Percentiles rank a stretch among this genome's conserved stretches.
These are phyloP conservation scores for Xestobium rufovillosum DNA, from an alignment of 2,888 invertebrate genomes.

Conservation along the genomic window DNA sequence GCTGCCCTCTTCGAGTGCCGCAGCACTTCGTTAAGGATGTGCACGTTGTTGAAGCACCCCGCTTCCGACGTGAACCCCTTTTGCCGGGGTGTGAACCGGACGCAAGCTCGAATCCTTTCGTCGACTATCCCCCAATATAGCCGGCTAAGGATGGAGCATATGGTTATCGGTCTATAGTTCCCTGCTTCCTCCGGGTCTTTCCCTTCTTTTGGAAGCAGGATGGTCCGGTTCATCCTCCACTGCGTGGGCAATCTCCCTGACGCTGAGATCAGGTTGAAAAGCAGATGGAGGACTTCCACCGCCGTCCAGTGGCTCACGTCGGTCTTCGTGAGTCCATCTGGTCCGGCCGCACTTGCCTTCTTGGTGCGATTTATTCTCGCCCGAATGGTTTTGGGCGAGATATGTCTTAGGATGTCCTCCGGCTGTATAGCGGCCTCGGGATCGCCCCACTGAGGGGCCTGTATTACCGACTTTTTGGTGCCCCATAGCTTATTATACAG, in stretches of 20 bases:
- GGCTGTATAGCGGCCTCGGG: conserved; percentile 3
- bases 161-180: conserved; percentile 33
- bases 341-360: conserved; percentile 23
- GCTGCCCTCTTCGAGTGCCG: conserved; percentile 23
- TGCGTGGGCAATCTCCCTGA: conserved; percentile 22
- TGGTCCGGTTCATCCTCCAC: conserved; percentile 33
- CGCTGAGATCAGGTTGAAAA: conserved; percentile 21
- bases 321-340: conserved; percentile 22
- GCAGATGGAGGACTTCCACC: conserved; percentile 16
- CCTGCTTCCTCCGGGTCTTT: conserved; percentile 25
- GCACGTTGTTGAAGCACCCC: too few species aligned
- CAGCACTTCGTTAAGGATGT: too few species aligned
- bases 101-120: conserved; percentile 21
- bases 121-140: conserved; percentile 31
- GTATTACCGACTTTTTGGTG: conserved; percentile 18
- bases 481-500: conserved; percentile 30
- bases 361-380: too few species aligned
- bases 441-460: conserved; percentile 18
- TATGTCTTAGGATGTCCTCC: conserved; percentile 11
- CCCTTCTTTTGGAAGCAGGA: conserved; percentile 31
- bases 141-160: conserved; percentile 30
- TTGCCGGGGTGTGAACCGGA: conserved; percentile 17
- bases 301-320: conserved; percentile 17
- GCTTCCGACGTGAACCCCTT: conserved; percentile 29
- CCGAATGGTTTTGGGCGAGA: too few species aligned